These are phyloP conservation scores for Rhadinocentrus ornatus DNA, from an alignment of 2,797 vertebrate genomes.

Conservation along the genomic window DNA sequence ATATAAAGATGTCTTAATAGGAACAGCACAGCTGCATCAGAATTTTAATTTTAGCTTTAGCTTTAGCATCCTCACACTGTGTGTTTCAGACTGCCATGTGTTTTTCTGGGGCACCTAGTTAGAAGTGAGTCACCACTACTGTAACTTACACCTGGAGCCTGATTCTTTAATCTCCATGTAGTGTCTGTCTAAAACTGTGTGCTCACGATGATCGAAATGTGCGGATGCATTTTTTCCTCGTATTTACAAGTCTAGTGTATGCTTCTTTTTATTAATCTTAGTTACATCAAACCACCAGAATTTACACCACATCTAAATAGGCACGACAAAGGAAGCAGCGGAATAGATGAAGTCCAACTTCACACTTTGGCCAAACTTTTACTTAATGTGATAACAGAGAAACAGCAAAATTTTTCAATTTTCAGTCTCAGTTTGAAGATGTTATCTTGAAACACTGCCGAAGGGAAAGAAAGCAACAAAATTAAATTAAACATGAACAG, in stretches of 20 bases:
- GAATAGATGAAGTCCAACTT: neutral
- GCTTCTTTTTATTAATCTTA: too few species aligned
- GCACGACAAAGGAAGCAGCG: neutral
- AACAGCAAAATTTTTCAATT: too few species aligned
- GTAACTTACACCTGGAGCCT: neutral
- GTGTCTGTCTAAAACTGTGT: neutral
- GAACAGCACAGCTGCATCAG: neutral
- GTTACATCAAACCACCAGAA: too few species aligned
- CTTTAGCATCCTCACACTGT: neutral
- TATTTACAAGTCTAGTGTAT: neutral
- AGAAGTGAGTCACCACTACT: neutral
- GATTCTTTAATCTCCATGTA: neutral
- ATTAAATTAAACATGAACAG: neutral
- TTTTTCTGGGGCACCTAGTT: neutral
- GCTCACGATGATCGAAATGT: neutral
- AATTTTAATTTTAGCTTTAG: neutral
- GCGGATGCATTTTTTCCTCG: neutral
- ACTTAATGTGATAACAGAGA: too few species aligned
- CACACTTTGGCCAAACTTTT: too few species aligned
- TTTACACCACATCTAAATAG: too few species aligned
- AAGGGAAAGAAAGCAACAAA: neutral
- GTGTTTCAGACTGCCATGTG: neutral
- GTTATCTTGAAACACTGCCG: neutral
- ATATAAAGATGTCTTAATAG: neutral
- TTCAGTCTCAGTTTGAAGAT: too few species aligned